These are phyloP conservation scores for Nematolebias whitei DNA, from an alignment of 2,113 vertebrate species.

Conservation along the genomic window DNA sequence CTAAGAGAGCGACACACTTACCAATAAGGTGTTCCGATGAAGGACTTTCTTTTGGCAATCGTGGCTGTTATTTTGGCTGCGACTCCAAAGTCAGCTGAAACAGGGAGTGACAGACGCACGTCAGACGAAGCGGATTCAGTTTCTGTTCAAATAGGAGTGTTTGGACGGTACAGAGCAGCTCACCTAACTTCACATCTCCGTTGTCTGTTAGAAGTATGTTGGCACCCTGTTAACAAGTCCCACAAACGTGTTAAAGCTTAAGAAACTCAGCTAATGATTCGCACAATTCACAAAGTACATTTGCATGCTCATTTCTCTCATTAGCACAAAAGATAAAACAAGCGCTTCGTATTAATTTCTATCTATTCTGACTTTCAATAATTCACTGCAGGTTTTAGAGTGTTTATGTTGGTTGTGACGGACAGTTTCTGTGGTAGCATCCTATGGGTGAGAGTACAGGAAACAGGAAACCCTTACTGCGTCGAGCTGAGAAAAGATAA, in stretches of 20 bases:
- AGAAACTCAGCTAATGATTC: not conserved
- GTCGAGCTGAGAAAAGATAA: slow-evolving; percentile 62
- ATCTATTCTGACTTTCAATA: slow-evolving; percentile 1
- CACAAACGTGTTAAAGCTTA: not conserved
- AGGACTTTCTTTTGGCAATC: slow-evolving; percentile 98
- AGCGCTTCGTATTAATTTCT: not conserved
- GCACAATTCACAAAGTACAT: not conserved
- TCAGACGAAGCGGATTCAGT: too few species aligned
- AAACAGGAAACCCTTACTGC: slow-evolving; percentile 74
- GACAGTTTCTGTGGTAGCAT: slow-evolving; percentile 60
- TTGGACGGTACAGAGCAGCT: slow-evolving; percentile 49
- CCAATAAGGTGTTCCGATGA: slow-evolving; percentile 99
- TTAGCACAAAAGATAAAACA: slow-evolving; percentile 12
- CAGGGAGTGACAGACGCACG: slow-evolving; percentile 32
- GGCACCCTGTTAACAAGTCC: slow-evolving; percentile 84
- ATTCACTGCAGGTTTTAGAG: slow-evolving; percentile 16
- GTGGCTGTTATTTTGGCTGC: slow-evolving; percentile 99
- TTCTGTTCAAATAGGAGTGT: too few species aligned
- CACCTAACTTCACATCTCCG: slow-evolving; percentile 97
- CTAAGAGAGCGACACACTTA: slow-evolving; percentile 68
- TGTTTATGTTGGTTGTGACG: slow-evolving; percentile 55
- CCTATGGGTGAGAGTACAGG: slow-evolving; percentile 60
- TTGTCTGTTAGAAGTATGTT: slow-evolving; percentile 96
- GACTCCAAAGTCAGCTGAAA: slow-evolving; percentile 95
- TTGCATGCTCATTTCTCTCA: not conserved